Conservation (phyloP, 2,888 invertebrate genomes). For the Drosophila yooni region DNA sequence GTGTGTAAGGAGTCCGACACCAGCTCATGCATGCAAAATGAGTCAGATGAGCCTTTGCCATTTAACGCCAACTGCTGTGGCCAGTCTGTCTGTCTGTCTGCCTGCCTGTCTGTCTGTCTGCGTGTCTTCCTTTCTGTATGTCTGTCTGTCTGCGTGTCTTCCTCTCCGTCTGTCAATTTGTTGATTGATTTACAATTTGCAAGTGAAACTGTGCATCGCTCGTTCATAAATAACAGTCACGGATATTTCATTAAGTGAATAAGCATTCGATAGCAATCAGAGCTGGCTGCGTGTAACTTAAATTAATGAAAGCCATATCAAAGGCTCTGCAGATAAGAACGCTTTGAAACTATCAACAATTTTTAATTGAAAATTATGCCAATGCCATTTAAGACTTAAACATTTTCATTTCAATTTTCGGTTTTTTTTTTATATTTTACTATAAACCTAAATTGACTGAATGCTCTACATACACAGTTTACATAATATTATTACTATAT, state of each 20-base stretch:
- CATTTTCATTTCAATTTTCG: fast-evolving
- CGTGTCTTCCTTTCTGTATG: background rate
- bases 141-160: background rate
- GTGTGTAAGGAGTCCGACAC: conserved; percentile 7
- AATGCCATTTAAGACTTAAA: background rate
- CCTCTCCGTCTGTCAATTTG: conserved; percentile 28
- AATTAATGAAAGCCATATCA: background rate
- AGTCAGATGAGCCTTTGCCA: conserved; percentile 14
- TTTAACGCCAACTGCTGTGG: conserved; percentile 3
- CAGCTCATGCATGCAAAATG: conserved; percentile 53
- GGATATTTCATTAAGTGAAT: conserved; percentile 30
- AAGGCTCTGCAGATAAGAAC: background rate
- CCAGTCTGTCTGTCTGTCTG: background rate
- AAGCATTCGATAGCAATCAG: conserved; percentile 26
- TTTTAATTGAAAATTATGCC: background rate
- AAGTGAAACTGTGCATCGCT: conserved; percentile 12
- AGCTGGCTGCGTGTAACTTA: conserved; percentile 1
- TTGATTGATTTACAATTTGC: conserved; percentile 69
- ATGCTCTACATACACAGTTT: too few species aligned
- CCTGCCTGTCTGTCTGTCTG: too few species aligned
- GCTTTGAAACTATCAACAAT: background rate
- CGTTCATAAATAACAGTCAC: conserved; percentile 47
- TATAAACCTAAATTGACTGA: too few species aligned
- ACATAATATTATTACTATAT: background rate
- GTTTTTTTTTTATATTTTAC: too few species aligned